Evolutionary conservation across 1,140 invertebrate genomes (phyloP), one percentile per base, ranked within the genome.

Genomic region (Papilio aristodemus): DNA sequence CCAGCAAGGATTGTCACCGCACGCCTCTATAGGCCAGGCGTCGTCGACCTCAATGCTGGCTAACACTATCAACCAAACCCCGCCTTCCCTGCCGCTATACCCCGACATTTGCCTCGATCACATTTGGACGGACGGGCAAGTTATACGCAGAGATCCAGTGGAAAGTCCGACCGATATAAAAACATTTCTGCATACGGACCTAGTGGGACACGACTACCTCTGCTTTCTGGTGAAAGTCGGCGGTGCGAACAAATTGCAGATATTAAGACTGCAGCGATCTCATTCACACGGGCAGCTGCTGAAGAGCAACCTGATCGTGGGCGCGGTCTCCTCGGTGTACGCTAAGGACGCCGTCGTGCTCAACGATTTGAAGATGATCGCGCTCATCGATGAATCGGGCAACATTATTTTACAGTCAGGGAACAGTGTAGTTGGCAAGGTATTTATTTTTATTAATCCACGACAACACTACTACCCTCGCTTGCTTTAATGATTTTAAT

Each of bases 361-460:
- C 67, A 92, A 94, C 22, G 94, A 96, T 85, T 87, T 97, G 68
- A 94, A 96, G 70, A 95, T 98, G 94, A 94, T 97, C 46, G 95
- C 96, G 0, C 92, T 96, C 22, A 93, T 98, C 32, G 97, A 98
- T 91, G 92, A 95, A 22, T 93, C 92, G 58, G 95, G 95, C 10
- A 94, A 94, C 72, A 93, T 98, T n/a, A 93, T 95, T n/a, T 88
- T 99, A 13, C 98, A 98, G 85, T 97, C 96, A 4, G 97, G 97
- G 13, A 92, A 94, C 2, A 93, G 92, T 43, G 92, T 95, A 72
- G 94, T 98, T 27, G 96, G 96, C n/a, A 97, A 97, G 89, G 89
- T 89, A 58, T 71, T 17, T 22, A 22, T 43, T 22, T 63, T 69
- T 67, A 68, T 37, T 54, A 36, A 39, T n/a, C n/a, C n/a, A n/a